Conservation (phyloP, 1,140 invertebrate genomes). For the Cydia pomonella region DNA sequence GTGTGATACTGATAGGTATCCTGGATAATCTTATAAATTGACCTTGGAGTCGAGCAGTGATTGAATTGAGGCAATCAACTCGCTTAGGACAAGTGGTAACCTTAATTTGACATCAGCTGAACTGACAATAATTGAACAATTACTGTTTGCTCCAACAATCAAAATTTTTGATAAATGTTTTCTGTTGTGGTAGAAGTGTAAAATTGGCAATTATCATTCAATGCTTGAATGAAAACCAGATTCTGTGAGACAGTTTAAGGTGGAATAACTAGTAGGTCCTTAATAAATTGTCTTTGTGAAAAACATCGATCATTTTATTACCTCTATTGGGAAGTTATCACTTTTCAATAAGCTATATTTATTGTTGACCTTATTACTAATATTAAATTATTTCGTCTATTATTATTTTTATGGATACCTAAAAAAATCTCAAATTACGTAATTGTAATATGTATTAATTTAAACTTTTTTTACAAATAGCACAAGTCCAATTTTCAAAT, state of each 20-base stretch:
- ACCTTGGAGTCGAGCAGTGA: constrained; percentile 8
- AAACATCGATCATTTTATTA: too few species aligned
- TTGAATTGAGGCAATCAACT: constrained; percentile 28
- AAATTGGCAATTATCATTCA: not conserved
- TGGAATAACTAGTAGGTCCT: not conserved
- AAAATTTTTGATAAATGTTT: constrained; percentile 1
- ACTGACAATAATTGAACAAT: constrained; percentile 20
- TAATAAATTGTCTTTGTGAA: too few species aligned
- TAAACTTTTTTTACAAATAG: too few species aligned
- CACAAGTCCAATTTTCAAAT: too few species aligned
- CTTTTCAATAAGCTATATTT: too few species aligned
- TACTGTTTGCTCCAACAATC: constrained; percentile 1
- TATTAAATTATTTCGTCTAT: too few species aligned
- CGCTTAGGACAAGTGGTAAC: not conserved
- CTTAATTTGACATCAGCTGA: constrained; percentile 26
- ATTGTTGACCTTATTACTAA: too few species aligned
- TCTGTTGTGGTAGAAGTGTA: not conserved
- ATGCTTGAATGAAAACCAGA: not conserved
- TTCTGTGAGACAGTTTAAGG: not conserved
- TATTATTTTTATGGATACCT: too few species aligned
- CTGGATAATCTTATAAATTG: not conserved
- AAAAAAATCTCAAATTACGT: too few species aligned
- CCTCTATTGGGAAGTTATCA: too few species aligned
- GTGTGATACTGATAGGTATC: too few species aligned
- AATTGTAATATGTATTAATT: too few species aligned